phyloP scores from a whole-genome alignment of 2,113 vertebrate species.

The Sorex fumeus region DNA sequence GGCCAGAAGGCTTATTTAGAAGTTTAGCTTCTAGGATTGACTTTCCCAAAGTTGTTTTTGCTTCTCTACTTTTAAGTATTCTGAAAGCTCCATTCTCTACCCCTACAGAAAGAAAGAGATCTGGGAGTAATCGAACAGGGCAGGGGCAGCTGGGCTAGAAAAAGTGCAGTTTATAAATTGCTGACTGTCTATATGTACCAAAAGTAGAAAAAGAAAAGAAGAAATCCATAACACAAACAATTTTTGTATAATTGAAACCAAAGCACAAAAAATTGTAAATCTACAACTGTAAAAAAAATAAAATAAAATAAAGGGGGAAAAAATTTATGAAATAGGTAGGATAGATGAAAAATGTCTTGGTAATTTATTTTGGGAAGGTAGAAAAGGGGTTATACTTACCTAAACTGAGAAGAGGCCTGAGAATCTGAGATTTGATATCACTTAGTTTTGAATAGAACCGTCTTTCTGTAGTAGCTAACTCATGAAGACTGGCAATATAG shows the following conservation, averaged over 20 bases:
- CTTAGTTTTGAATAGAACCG: slow-evolving; percentile 95
- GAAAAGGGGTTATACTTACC: slow-evolving; percentile 87
- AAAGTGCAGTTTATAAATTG: not conserved
- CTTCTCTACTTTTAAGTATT: slow-evolving; percentile 4
- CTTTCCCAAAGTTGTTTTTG: slow-evolving; percentile 26
- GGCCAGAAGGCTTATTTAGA: not conserved
- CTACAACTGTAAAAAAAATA: no score
- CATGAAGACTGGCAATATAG: slow-evolving; percentile 96
- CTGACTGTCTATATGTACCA: not conserved
- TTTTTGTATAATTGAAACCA: no score
- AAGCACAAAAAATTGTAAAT: no score
- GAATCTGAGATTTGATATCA: slow-evolving; percentile 93
- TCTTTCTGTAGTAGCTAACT: slow-evolving; percentile 95
- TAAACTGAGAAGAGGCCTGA: slow-evolving; percentile 95
- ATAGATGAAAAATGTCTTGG: slow-evolving; percentile 12
- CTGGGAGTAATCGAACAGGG: not conserved
- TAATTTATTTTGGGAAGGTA: accelerated
- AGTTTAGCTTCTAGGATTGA: slow-evolving; percentile 10
- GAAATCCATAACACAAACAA: no score
- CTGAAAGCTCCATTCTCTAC: not conserved
- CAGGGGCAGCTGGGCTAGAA: not conserved
- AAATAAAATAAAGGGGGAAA: no score
- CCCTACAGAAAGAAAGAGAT: not conserved
- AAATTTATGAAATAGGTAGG: not conserved
- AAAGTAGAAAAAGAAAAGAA: not conserved